These are phyloP conservation scores for Dorcus parallelipipedus DNA, from an alignment of 2,888 invertebrate genomes.

Conservation along the genomic window DNA sequence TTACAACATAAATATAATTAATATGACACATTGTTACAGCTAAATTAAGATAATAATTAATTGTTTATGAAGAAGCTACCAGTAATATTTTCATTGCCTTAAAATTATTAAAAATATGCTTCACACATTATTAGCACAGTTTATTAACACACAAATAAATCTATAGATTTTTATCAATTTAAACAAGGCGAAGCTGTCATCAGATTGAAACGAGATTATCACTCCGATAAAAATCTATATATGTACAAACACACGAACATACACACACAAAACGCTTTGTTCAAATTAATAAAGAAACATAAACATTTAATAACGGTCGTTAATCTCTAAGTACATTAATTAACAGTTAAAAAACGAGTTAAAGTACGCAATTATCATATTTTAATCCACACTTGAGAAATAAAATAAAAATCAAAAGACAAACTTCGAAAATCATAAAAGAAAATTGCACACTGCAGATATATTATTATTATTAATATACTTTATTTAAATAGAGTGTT, in stretches of 20 bases:
- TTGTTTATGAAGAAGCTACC: slow-evolving; percentile 12
- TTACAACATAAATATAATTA: slow-evolving; percentile 17
- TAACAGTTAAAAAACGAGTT: slow-evolving; percentile 8
- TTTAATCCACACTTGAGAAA: not conserved
- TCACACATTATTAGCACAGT: slow-evolving; percentile 11
- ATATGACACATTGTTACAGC: slow-evolving; percentile 17
- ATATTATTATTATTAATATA: not conserved
- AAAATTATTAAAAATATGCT: slow-evolving; percentile 4
- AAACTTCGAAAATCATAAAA: slow-evolving; percentile 2
- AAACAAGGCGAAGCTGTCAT: not conserved
- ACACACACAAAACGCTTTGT: not conserved
- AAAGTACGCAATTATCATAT: slow-evolving; percentile 9
- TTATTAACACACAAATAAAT: not conserved
- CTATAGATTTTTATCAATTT: not conserved
- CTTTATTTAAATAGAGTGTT: no score
- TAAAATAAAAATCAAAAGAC: slow-evolving; percentile 8
- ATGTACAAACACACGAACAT: not conserved
- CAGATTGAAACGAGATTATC: no score
- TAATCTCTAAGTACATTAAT: slow-evolving; percentile 11
- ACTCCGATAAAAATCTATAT: no score
- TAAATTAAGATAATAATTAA: slow-evolving; percentile 13
- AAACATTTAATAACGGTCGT: not conserved
- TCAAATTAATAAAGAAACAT: not conserved
- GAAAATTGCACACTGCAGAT: slow-evolving; percentile 8
- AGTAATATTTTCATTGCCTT: slow-evolving; percentile 8